Evolutionary conservation across 2,888 invertebrate species (phyloP), one percentile per base, ranked within the genome.

Genomic region (Lordiphosa fenestrarum): DNA sequence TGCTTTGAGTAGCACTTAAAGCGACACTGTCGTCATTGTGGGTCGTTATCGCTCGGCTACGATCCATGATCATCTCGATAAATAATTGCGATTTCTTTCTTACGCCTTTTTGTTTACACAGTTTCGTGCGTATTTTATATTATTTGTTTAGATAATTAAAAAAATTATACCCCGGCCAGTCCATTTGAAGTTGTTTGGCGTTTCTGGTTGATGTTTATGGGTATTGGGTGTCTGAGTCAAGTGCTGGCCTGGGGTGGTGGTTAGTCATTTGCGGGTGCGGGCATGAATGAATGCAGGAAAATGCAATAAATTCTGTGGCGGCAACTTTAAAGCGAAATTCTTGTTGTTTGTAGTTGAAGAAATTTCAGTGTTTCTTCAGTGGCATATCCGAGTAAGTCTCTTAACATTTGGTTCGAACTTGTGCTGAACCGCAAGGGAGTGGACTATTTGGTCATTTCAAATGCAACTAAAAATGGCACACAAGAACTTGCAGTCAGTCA

Each of bases 91-190:
- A 25, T 25, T 41, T 41, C 9, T 25, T 44, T n/a, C 13, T 36
- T 46, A n/a, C 7, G 25, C 10, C 10, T 35, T 55, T 52, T 53
- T 72, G 62, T 72, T 75, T 72, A 59, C 55, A 42, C 15, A 53
- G 53, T 62, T 46, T 37, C 30, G 41, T 42, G 47, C 42, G 54
- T 48, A 50, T 63, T 51, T 64, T 37, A 50, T 30, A 39, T 49
- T 52, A 46, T 62, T 53, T 65, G 65, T 65, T 65, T 65, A 64
- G 57, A 64, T 53, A 64, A 65, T 65, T 58, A 64, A 73, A 74
- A 63, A 69, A 50, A 67, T 51, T 53, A 69, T 67, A 59, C 59
- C 58, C 63, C 61, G 56, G 54, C 57, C 25, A 62, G 52, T 56
- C 53, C 64, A 65, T 73, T 73, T 59, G 51, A 59, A 48, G 64